Conservation (phyloP, 23 tunicate species). For the Styela plicata region DNA sequence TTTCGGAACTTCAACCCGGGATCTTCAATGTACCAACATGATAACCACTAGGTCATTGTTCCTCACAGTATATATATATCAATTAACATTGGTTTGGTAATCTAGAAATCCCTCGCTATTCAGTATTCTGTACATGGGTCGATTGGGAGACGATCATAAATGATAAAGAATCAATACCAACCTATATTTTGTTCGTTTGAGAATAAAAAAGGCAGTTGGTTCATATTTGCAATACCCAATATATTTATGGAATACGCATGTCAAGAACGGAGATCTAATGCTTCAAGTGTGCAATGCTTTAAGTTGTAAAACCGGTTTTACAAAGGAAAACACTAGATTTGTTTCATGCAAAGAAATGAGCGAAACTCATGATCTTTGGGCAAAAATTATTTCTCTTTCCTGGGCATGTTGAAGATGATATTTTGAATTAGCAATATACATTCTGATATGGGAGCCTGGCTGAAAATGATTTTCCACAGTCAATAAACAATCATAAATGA, state of each 20-base stretch:
- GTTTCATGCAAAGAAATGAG: constrained; percentile 52
- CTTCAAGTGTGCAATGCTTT: constrained; percentile 25
- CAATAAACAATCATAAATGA: no score
- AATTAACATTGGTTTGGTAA: not conserved
- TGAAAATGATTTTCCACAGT: no score
- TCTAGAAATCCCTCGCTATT: constrained; percentile 37
- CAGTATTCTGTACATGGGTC: no score
- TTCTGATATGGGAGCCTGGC: no score
- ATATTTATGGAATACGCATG: constrained; percentile 34
- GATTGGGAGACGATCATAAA: no score
- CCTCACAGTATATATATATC: no score
- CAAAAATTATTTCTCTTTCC: constrained; percentile 48
- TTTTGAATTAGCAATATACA: not conserved
- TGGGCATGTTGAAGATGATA: constrained; percentile 11
- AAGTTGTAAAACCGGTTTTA: constrained; percentile 36
- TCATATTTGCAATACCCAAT: constrained; percentile 51
- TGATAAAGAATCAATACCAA: no score
- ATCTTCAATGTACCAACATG: no score
- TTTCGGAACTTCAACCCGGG: no score
- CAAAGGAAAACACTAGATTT: not conserved
- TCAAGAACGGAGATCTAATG: constrained; percentile 27
- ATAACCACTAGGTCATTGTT: no score
- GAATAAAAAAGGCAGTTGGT: constrained; percentile 32
- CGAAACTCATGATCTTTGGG: constrained; percentile 33
- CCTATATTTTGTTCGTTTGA: constrained; percentile 42